Evolutionary conservation across 1,140 invertebrate species (phyloP), one percentile per base, ranked within the genome.

Genomic region (Cotesia chilonis): DNA sequence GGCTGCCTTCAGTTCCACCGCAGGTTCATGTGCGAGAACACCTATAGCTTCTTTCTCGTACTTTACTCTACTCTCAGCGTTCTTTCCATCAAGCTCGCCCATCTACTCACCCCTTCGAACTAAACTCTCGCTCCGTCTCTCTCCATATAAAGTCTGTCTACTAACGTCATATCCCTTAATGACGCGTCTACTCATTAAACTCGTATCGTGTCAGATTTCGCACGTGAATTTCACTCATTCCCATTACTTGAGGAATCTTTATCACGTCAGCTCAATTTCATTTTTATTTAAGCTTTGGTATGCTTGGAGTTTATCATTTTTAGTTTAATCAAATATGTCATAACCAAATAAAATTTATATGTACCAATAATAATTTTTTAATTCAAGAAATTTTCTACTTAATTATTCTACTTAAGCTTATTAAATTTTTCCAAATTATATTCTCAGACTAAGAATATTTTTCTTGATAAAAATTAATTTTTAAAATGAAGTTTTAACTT

Each of bases 151-250:
- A 47, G 10, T 10, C 41, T 47, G 41, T 47, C 41, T 47, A 47
- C 41, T 47, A 47, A 47, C 41, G 41, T 47, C 41, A 47, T 47
- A 28, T 28, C 74, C 77, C 78, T 82, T 84, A 84, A 82, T 82
- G 81, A 83, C 78, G 77, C 80, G 78, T 80, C 78, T 78, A 79
- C 80, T 85, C 84, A 82, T 85, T 85, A 85, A 85, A 85, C 82
- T 83, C 82, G 80, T 83, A 79, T 82, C 80, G 41, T 51, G 55
- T 35, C 76, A 72, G 76, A 68, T 76, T 75, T 74, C 71, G 70
- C 74, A 71, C 64, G 41, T 70, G 71, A 70, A 36, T 37, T 51
- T 47, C 41, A 47, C 41, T 47, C 10, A 47, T 52, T 71, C 47
- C 10, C 38, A 36, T 54, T 68, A 17, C 4, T 28, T 28, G 35